Base-by-base conservation (phyloP, 2,113 vertebrate species). In the Sylvietta virens region DNA sequence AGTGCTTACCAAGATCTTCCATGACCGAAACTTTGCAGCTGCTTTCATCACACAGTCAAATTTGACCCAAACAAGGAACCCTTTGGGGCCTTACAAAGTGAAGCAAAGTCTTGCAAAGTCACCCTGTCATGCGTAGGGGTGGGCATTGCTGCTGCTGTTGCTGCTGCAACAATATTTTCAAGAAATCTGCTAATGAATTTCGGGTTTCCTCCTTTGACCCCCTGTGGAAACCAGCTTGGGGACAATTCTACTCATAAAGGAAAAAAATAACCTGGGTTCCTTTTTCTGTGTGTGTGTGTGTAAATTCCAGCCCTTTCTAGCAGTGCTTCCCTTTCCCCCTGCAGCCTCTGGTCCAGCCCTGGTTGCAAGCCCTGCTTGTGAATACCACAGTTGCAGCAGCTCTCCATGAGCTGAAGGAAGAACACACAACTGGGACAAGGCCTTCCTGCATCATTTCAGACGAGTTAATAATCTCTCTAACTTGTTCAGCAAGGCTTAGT, bases 401-500 rank as follows among this genome's bases (percentile, higher is more conserved):
- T 67, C 37, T 78, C 6, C 18, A 42, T 73, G 69, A 60, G 69
- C 89, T 65, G 89, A 47, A 60, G 87, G 76, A 92, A 94, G 70
- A 64, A 54, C 70, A 45, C 1, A 2, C 57, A 42, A 24, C 37
- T 1, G 2, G 74, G 87, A 95, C 13, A 3, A 67, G 73, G 74
- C 62, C 92, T 90, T 93, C 78, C 95, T 6, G 13, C 87, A 87
- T 85, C 42, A 47, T 80, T 94, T 93, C 90, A 90, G 87, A 95
- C 0, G 6, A 92, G 87, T 94, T 96, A 95, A 95, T 95, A 54
- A 96, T 94, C 92, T 93, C 90, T 80, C 60, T 71, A 88, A 93
- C 94, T 96, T 74, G 94, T 64, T 94, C 56, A 81, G 82, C 72
- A 2, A 93, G 95, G 80, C 57, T 96, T 67, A 93, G 86, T 81